phyloP scores from a whole-genome alignment of 2,113 vertebrate species.

The Ginglymostoma cirratum region DNA sequence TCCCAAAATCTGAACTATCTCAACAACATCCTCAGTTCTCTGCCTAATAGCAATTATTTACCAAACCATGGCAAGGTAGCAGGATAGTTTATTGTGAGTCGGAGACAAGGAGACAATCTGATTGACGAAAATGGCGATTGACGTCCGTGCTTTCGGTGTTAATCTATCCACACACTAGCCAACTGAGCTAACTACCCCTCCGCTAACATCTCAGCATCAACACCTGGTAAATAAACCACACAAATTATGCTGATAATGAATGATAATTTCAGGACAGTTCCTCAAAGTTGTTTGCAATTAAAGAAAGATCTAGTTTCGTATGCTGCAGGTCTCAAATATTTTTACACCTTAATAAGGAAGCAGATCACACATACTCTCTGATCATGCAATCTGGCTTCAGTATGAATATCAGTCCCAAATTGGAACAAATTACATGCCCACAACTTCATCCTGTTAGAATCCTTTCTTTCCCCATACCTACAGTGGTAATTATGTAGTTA shows the following conservation, averaged over 20 bases:
- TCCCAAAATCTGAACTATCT: neutral
- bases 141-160: neutral
- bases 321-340: neutral
- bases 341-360: neutral
- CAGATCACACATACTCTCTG: neutral
- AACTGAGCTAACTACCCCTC: neutral
- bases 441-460: neutral
- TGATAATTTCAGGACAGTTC: constrained; percentile 3
- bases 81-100: neutral
- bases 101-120: neutral
- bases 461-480: neutral
- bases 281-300: constrained; percentile 12
- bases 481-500: constrained; percentile 13
- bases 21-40: neutral
- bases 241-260: neutral
- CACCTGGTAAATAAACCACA: neutral
- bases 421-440: neutral
- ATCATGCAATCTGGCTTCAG: neutral
- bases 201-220: neutral
- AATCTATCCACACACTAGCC: neutral
- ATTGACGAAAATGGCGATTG: neutral
- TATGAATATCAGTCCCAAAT: neutral
- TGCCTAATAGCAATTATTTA: neutral
- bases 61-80: neutral
- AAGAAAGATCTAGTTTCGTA: constrained; percentile 8